Percentiles rank a stretch among this genome's conserved stretches.
These are phyloP conservation scores for Heloderma charlesbogerti DNA, from an alignment of 2,113 vertebrate species.

Conservation along the genomic window DNA sequence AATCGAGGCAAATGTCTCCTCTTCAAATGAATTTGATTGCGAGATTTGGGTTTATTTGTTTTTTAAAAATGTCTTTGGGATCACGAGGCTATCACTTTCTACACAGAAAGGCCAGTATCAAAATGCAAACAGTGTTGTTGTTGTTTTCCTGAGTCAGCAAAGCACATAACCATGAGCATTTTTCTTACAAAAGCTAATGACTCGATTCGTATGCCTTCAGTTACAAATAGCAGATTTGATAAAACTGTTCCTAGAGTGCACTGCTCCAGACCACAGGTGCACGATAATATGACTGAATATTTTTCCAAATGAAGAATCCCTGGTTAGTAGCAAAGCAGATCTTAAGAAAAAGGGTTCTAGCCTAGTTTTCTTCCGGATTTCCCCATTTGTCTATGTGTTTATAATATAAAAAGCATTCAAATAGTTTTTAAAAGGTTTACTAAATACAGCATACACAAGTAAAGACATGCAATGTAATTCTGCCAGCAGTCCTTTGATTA, in stretches of 20 bases:
- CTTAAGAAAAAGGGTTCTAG: too few relatives aligned
- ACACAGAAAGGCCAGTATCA: not conserved
- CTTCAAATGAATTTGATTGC: not conserved
- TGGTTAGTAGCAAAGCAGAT: not conserved
- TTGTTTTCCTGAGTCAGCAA: slow-evolving; percentile 5
- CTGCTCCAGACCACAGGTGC: not conserved
- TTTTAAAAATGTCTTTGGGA: not conserved
- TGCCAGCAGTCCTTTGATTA: not conserved
- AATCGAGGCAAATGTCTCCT: not conserved
- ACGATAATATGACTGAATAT: not conserved
- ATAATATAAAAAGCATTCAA: not conserved
- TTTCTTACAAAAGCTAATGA: not conserved
- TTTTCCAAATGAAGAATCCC: not conserved
- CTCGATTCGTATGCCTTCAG: not conserved
- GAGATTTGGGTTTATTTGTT: not conserved
- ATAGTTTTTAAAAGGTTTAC: slow-evolving; percentile 20
- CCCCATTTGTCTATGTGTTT: not conserved
- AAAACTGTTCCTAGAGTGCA: not conserved
- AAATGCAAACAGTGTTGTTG: not conserved
- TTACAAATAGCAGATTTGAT: not conserved
- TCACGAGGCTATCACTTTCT: not conserved
- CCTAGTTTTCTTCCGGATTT: not conserved
- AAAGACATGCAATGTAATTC: not conserved
- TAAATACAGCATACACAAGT: not conserved
- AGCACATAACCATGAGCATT: not conserved